Evolutionary conservation across 2,888 invertebrate species (phyloP), one percentile per base, ranked within the genome.

Genomic region (Trachelus stipa): DNA sequence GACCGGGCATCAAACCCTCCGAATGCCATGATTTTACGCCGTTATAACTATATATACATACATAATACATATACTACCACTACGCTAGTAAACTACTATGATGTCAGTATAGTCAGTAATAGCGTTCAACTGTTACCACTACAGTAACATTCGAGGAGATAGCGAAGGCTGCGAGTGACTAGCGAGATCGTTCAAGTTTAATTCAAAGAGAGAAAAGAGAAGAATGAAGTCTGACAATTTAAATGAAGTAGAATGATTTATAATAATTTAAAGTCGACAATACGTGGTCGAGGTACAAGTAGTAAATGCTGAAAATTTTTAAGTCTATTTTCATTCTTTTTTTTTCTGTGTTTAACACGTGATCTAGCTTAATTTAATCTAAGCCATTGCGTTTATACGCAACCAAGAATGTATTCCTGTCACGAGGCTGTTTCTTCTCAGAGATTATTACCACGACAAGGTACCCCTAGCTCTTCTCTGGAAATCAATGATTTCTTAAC

Each of bases 401-500:
- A 6, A 40, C 40, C 15, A 40, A 40, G 15, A 40, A 15, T 40
- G 15, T 15, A 40, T 40, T 40, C 40, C 15, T 15, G 6, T 40
- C 40, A 40, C 40, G 40, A 40, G 40, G 40, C 40, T 40, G 15
- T 40, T 40, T 71, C 71, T 33, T 30, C 71, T 30, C 71, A 71
- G 15, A 12, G 12, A 31, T 71, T 33, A 71, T 71, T 71, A 71
- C 71, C 30, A 15, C 71, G 12, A 33, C 71, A n/a, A 31, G 71
- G 40, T 15, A 30, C 33, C 71, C n/a, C 71, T n/a, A 33, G 71
- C 31, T 71, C 40, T 71, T 71, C 71, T 34, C 34, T n/a, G 78
- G 73, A 76, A 80, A 80, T 78, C 77, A 74, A 80, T 76, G 80
- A 77, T 77, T 80, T 77, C 79, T 76, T 68, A 74, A 74, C 12